Percentiles rank a stretch among this genome's conserved stretches.
Conservation (phyloP, 2,113 vertebrate species). For the Prolemur simus region DNA sequence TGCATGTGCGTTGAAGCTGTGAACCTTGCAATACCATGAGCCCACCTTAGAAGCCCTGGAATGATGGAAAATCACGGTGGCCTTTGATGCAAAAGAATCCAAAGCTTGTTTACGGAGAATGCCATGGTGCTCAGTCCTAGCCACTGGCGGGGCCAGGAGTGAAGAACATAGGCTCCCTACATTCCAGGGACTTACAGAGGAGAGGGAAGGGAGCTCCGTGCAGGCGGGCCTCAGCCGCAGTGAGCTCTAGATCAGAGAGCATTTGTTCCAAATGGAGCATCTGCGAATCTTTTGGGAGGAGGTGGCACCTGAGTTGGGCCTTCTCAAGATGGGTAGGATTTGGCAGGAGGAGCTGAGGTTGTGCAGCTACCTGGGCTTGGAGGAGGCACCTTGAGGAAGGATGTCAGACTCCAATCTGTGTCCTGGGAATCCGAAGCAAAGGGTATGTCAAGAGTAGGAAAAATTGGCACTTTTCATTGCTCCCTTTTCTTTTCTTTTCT, state of each 20-base stretch:
- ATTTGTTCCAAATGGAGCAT: background rate
- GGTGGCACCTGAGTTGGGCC: background rate
- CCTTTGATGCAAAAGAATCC: background rate
- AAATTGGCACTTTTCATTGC: background rate
- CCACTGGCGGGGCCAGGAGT: fast-evolving
- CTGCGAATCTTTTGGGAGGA: background rate
- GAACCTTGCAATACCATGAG: background rate
- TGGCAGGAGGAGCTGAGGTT: background rate
- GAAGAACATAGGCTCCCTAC: background rate
- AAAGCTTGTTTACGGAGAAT: background rate
- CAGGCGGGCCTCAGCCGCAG: background rate
- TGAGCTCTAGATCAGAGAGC: background rate
- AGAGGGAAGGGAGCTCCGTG: background rate
- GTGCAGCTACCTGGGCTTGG: background rate
- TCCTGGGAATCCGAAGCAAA: fast-evolving
- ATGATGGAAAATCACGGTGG: background rate
- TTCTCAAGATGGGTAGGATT: background rate
- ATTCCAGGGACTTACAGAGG: background rate
- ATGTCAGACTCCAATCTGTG: background rate
- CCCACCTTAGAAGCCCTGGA: background rate
- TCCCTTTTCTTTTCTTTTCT: background rate
- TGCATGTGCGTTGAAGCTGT: too few relatives aligned
- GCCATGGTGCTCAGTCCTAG: background rate
- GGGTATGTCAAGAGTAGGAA: background rate
- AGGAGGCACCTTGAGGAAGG: background rate